Conservation (phyloP, 2,888 invertebrate species). For the Xylophagus ater region DNA sequence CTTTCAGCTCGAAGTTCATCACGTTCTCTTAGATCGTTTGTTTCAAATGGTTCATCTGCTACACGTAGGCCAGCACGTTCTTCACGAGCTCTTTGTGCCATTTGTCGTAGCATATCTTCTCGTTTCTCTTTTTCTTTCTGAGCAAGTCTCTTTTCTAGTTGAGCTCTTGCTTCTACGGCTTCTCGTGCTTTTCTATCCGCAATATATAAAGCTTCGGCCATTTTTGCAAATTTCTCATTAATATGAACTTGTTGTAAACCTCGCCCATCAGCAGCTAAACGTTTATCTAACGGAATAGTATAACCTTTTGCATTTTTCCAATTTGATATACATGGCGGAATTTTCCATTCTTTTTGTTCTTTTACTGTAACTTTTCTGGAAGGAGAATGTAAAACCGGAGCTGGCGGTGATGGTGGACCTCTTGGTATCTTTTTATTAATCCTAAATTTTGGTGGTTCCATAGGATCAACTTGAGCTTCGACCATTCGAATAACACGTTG, state of each 20-base stretch:
- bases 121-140: constrained; percentile 98
- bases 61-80: constrained; percentile 68
- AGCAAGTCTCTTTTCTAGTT: constrained; percentile 89
- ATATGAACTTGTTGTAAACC: constrained; percentile 96
- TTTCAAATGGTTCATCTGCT: constrained; percentile 35
- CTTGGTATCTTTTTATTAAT: constrained; percentile 98
- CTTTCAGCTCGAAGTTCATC: constrained; percentile 80
- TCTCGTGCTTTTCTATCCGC: constrained; percentile 96
- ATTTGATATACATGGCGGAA: constrained; percentile 95
- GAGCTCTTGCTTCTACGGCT: constrained; percentile 92
- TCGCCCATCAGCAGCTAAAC: constrained; percentile 94
- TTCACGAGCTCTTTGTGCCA: constrained; percentile 93
- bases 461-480: constrained; percentile 89
- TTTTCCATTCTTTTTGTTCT: constrained; percentile 98
- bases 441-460: constrained; percentile 97
- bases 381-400: constrained; percentile 97
- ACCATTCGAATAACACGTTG: constrained; percentile 95
- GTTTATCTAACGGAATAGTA: constrained; percentile 95
- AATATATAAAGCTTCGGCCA: constrained; percentile 95
- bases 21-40: constrained; percentile 60
- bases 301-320: constrained; percentile 99
- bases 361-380: constrained; percentile 95
- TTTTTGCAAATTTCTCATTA: constrained; percentile 97
- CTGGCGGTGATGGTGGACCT: constrained; percentile 97
- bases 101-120: constrained; percentile 82